Evolutionary conservation across 2,113 vertebrate genomes (phyloP).

Genomic region (Paratilapia polleni): DNA sequence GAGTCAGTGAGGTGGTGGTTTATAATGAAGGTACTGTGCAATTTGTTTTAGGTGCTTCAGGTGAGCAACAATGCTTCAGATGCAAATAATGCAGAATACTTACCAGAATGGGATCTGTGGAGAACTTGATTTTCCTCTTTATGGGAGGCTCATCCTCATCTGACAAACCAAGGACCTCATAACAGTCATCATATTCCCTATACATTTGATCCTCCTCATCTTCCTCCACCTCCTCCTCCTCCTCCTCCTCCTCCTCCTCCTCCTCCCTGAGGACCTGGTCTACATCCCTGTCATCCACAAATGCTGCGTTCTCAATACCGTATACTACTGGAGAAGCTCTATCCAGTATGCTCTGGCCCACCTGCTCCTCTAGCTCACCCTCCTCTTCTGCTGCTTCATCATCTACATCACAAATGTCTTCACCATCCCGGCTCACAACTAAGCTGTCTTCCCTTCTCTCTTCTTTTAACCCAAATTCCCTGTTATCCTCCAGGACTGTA

Average conservation of each 20-base stretch:
- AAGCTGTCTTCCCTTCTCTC: constrained; percentile 46
- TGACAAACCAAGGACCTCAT: constrained; percentile 87
- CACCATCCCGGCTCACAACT: constrained; percentile 49
- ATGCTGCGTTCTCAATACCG: constrained; percentile 91
- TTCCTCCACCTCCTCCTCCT: constrained; percentile 73
- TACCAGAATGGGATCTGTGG: constrained; percentile 89
- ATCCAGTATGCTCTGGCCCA: constrained; percentile 65
- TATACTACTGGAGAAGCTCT: constrained; percentile 78
- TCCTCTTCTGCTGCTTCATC: constrained; percentile 66
- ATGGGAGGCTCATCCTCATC: constrained; percentile 86
- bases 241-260: constrained; percentile 68
- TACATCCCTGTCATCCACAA: constrained; percentile 86
- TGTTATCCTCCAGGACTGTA: constrained; percentile 36
- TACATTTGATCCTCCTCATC: constrained; percentile 76
- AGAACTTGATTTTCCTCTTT: constrained; percentile 88
- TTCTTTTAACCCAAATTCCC: constrained; percentile 2
- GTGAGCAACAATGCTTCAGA: constrained; percentile 21
- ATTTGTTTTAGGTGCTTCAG: constrained; percentile 14
- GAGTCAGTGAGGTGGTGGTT: constrained; percentile 49
- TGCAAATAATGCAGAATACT: constrained; percentile 45
- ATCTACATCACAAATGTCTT: constrained; percentile 45
- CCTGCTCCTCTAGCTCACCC: constrained; percentile 67
- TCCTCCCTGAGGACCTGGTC: constrained; percentile 79
- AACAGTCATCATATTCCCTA: constrained; percentile 86
- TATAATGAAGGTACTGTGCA: constrained; percentile 36